These are phyloP conservation scores for Zosterops lateralis DNA, from an alignment of 2,113 vertebrate genomes.

Conservation along the genomic window DNA sequence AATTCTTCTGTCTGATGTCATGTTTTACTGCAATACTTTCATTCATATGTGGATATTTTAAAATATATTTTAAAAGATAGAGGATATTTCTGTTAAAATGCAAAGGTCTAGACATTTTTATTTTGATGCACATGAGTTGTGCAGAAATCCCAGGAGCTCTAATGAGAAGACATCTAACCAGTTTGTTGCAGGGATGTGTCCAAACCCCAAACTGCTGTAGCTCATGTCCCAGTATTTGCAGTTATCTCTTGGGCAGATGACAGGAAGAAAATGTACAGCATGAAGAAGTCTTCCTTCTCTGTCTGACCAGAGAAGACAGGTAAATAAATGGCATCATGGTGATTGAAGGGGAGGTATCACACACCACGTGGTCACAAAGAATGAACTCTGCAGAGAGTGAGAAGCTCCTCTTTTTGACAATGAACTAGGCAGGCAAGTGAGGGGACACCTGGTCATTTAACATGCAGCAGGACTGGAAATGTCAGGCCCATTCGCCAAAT, in stretches of 20 bases:
- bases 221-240: neutral
- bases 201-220: neutral
- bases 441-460: slow-evolving; percentile 73
- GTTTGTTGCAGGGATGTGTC: neutral
- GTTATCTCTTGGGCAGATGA: neutral
- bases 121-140: neutral
- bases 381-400: neutral
- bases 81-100: neutral
- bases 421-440: slow-evolving; percentile 23
- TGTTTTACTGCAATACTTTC: neutral
- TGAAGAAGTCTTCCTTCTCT: neutral
- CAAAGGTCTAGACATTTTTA: neutral
- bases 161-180: neutral
- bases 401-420: slow-evolving; percentile 39
- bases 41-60: neutral
- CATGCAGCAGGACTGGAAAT: slow-evolving; percentile 65
- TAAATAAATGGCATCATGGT: neutral
- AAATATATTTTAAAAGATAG: neutral
- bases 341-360: neutral
- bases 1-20: neutral
- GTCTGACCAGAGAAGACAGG: neutral
- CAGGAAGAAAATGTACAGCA: neutral
- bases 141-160: neutral
- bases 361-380: slow-evolving; percentile 10
- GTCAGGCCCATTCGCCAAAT: slow-evolving; percentile 52